Conservation (phyloP, 2,113 vertebrate species). For the Ceyx melanurus region DNA sequence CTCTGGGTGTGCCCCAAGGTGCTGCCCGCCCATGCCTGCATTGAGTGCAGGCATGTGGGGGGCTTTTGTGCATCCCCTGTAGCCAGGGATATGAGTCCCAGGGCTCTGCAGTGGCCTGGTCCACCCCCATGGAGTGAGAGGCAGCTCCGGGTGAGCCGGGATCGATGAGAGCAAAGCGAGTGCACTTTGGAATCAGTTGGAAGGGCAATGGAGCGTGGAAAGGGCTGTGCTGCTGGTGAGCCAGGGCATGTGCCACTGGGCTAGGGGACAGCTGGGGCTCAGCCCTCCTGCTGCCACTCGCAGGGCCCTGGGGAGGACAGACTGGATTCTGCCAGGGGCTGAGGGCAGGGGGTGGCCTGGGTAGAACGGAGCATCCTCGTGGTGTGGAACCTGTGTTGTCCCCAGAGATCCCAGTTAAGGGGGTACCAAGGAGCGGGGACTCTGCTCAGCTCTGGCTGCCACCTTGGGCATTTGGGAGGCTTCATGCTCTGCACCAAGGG, state of each 20-base stretch:
- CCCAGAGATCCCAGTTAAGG: rapidly evolving
- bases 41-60: rapidly evolving
- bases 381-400: rapidly evolving
- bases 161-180: constrained; percentile 30
- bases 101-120: neutral
- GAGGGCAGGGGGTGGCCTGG: neutral
- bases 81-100: neutral
- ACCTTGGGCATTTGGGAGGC: rapidly evolving
- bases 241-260: rapidly evolving
- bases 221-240: rapidly evolving
- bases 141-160: constrained; percentile 23
- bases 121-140: neutral
- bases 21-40: rapidly evolving
- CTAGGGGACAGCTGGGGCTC: neutral
- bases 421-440: neutral
- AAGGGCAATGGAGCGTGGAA: constrained; percentile 38
- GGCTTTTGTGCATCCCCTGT: rapidly evolving
- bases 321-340: neutral
- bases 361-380: neutral
- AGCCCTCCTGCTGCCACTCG: neutral
- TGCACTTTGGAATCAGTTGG: constrained; percentile 31
- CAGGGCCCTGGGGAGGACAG: rapidly evolving
- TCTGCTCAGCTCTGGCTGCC: rapidly evolving
- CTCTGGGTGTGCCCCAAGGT: neutral
- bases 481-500: neutral